Evolutionary conservation across 2,797 vertebrate genomes (phyloP).

Genomic region (Knipowitschia caucasica): DNA sequence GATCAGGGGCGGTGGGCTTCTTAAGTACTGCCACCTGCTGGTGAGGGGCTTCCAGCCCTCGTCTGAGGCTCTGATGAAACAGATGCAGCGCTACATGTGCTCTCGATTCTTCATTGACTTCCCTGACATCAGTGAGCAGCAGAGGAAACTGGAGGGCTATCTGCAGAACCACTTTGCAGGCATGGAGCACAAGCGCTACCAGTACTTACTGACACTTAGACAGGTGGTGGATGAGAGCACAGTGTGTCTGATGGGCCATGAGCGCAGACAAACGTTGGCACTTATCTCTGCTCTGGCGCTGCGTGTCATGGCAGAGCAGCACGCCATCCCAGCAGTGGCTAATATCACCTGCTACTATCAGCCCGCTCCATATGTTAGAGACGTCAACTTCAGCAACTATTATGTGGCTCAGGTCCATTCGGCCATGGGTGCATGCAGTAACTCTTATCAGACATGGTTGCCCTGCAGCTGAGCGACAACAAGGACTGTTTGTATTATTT

Average conservation of each 20-base stretch:
- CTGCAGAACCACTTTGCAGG: conserved; percentile 93
- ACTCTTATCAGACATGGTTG: conserved; percentile 90
- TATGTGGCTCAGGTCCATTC: conserved; percentile 89
- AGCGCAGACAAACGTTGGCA: conserved; percentile 88
- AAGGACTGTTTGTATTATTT: conserved; percentile 11
- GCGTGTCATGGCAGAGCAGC: conserved; percentile 87
- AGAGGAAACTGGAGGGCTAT: conserved; percentile 87
- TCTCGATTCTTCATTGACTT: conserved; percentile 97
- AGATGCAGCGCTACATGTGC: conserved; percentile 94
- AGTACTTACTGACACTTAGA: conserved; percentile 88
- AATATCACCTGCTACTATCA: conserved; percentile 92
- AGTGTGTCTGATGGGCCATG: conserved; percentile 94
- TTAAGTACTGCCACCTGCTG: conserved; percentile 94
- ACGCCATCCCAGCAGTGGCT: conserved; percentile 81
- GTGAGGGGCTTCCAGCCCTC: conserved; percentile 85
- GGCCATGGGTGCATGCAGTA: conserved; percentile 68
- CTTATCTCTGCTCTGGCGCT: conserved; percentile 89
- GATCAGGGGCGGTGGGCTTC: conserved; percentile 89
- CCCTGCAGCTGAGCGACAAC: conserved; percentile 82
- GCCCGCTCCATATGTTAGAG: conserved; percentile 82
- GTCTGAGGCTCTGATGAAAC: conserved; percentile 83
- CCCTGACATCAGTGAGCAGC: conserved; percentile 87
- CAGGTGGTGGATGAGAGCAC: conserved; percentile 93
- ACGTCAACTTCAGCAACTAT: conserved; percentile 87
- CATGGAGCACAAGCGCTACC: conserved; percentile 87